Evolutionary conservation across 23 tunicate species (phyloP).

Genomic region (Halocynthia roretzi): DNA sequence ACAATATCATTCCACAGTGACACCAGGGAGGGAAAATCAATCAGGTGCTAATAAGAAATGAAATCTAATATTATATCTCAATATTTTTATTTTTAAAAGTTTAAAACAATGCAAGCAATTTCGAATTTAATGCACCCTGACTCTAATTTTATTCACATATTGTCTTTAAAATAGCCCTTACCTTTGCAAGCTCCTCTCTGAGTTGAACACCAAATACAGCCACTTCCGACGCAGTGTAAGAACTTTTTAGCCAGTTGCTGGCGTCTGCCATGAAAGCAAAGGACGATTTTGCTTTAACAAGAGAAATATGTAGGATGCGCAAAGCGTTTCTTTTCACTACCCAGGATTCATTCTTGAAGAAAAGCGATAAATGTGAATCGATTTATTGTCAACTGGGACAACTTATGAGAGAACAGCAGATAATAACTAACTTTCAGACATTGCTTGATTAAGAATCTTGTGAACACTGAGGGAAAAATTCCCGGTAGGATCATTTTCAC

Average conservation of each 20-base stretch:
- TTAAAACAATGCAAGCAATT: too few relatives aligned
- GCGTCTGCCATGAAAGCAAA: slow-evolving; percentile 8
- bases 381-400: too few relatives aligned
- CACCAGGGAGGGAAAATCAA: too few relatives aligned
- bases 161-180: too few relatives aligned
- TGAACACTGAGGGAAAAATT: slow-evolving; percentile 22
- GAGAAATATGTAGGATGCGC: slow-evolving; percentile 7
- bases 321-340: slow-evolving; percentile 14
- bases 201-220: background rate
- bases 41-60: too few relatives aligned
- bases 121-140: too few relatives aligned
- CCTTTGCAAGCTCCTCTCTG: background rate
- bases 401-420: background rate
- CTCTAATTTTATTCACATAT: too few relatives aligned
- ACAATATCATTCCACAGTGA: too few relatives aligned
- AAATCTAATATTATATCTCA: too few relatives aligned
- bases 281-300: slow-evolving; percentile 13
- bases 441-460: background rate
- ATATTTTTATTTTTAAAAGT: too few relatives aligned
- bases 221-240: slow-evolving; percentile 5
- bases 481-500: slow-evolving; percentile 28
- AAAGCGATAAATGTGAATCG: too few relatives aligned
- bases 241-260: slow-evolving; percentile 24
- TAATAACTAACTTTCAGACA: slow-evolving; percentile 9
- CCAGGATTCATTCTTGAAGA: slow-evolving; percentile 8